Percentiles rank a stretch among this genome's conserved stretches.
These are phyloP conservation scores for Drosophila santomea DNA, from an alignment of 1,140 invertebrate genomes.

Conservation along the genomic window DNA sequence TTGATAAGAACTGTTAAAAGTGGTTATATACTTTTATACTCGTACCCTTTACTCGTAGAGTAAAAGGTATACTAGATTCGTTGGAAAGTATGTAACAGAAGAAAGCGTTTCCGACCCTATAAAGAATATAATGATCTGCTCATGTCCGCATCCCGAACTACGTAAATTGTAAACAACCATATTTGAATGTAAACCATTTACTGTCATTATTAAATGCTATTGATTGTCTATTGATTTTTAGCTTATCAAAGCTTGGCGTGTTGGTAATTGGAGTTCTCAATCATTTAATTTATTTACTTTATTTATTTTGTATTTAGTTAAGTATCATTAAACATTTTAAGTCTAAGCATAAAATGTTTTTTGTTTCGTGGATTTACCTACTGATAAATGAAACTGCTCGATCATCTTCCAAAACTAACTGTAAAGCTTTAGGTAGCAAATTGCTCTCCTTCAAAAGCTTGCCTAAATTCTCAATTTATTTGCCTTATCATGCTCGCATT, in stretches of 20 bases:
- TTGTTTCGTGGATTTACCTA: too few relatives aligned
- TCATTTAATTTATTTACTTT: not conserved
- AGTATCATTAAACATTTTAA: not conserved
- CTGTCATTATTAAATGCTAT: too few relatives aligned
- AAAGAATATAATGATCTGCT: too few relatives aligned
- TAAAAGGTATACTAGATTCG: too few relatives aligned
- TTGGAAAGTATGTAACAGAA: too few relatives aligned
- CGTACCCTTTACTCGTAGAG: too few relatives aligned
- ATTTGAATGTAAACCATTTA: not conserved
- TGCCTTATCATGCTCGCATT: slow-evolving; percentile 20
- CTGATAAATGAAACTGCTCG: slow-evolving; percentile 10
- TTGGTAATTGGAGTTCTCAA: slow-evolving; percentile 6
- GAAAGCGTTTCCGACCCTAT: too few relatives aligned
- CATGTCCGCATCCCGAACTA: too few relatives aligned
- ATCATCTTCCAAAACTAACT: not conserved
- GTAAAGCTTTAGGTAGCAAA: not conserved
- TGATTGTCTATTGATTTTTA: not conserved
- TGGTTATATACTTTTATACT: too few relatives aligned
- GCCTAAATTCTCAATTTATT: not conserved
- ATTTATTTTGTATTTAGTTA: not conserved
- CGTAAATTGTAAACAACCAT: not conserved
- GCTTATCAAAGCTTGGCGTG: slow-evolving; percentile 1
- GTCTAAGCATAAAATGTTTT: slow-evolving; percentile 30
- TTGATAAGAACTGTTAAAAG: too few relatives aligned
- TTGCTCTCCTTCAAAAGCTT: slow-evolving; percentile 5